Evolutionary conservation across 2,113 vertebrate species (phyloP), one percentile per base, ranked within the genome.

Genomic region (Strix aluco): DNA sequence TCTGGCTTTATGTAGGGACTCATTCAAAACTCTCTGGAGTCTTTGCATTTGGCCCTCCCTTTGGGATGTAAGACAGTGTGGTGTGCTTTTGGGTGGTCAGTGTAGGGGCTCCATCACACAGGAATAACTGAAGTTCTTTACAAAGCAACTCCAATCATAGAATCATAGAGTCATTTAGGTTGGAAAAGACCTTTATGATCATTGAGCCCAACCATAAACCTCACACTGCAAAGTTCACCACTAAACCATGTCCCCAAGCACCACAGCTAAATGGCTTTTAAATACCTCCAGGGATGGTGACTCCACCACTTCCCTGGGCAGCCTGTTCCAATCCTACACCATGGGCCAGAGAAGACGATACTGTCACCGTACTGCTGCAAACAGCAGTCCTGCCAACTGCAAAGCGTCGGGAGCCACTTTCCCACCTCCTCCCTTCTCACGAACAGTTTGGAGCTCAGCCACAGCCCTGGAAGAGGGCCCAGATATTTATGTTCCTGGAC

Each of bases 401-500:
- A 29, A 62, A 62, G 69, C 3, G 0, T 70, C 5, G 3, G 90
- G 57, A 94, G 52, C 51, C 72, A 71, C 77, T 92, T 89, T 58
- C 77, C 86, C 91, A 92, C 67, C 91, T 96, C 96, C 75, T 92
- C 57, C 80, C 65, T 47, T 22, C 88, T 93, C 88, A 46, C 3
- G 0, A 93, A 73, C 32, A 14, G 0, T 82, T 54, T 96, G 95
- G 96, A 96, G 57, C 65, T 85, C 63, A 57, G 96, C 95, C 92
- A 92, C 9, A 0, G 86, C 52, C 65, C 73, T 96, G 97, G 97
- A 94, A 89, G 13, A 34, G 4, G 88, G 91, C 92, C 92, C 91
- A 96, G 94, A 92, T 79, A 94, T 89, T 85, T 88, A 74, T 88
- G 73, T 95, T 96, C 65, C 95, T 81, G 94, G 96, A 81, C 95